Conservation (phyloP, 1,140 invertebrate species). For the Procambarus virginalis region DNA sequence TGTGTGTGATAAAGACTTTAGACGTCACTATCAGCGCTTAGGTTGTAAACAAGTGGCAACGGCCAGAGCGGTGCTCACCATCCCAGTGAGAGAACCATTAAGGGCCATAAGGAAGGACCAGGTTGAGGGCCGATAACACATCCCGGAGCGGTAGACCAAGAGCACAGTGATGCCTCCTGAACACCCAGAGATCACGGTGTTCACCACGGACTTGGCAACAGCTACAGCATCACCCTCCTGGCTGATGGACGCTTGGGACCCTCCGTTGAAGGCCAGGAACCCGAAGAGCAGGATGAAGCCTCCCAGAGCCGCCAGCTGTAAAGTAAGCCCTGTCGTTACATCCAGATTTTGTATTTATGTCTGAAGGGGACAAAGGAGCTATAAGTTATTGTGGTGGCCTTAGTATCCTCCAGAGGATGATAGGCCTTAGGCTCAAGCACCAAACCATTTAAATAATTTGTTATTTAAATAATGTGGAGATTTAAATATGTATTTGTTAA, state of each 20-base stretch:
- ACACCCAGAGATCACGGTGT: constrained; percentile 77
- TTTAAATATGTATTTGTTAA: too few relatives aligned
- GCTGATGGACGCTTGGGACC: constrained; percentile 76
- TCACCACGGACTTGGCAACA: constrained; percentile 76
- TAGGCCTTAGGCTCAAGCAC: too few relatives aligned
- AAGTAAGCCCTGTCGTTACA: constrained; percentile 46
- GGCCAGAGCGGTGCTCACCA: constrained; percentile 73
- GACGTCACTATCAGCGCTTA: too few relatives aligned
- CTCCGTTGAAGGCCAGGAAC: constrained; percentile 75
- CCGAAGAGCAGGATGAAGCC: too few relatives aligned
- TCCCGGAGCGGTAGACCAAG: constrained; percentile 70
- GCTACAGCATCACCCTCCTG: constrained; percentile 20
- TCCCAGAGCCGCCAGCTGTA: constrained; percentile 76
- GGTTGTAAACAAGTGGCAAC: too few relatives aligned
- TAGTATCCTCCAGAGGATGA: too few relatives aligned
- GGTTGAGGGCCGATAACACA: constrained; percentile 56
- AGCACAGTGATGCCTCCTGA: constrained; percentile 72
- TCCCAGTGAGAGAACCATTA: constrained; percentile 78
- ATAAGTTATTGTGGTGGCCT: too few relatives aligned
- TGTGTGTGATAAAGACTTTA: too few relatives aligned
- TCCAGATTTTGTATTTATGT: too few relatives aligned
- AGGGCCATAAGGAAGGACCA: constrained; percentile 78
- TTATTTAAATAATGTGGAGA: too few relatives aligned
- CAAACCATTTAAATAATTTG: too few relatives aligned
- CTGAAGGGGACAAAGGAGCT: too few relatives aligned